phyloP scores from a whole-genome alignment of 2,888 invertebrate species.

The Aromia moschata region DNA sequence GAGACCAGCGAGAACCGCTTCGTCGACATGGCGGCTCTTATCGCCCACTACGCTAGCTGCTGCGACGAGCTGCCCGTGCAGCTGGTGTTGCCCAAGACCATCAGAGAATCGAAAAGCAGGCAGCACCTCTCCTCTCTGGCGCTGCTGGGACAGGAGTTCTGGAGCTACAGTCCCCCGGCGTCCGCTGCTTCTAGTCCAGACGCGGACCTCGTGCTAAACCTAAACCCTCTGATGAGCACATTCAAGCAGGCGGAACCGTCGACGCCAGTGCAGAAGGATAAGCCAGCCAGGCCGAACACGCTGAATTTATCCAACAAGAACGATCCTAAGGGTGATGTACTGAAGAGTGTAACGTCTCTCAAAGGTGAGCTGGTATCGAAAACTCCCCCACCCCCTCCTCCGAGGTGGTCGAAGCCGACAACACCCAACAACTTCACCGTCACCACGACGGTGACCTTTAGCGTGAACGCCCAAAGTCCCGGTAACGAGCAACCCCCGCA shows the following conservation, averaged over 20 bases:
- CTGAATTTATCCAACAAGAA: slow-evolving; percentile 74
- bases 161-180: slow-evolving; percentile 67
- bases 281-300: slow-evolving; percentile 84
- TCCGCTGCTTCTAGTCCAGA: slow-evolving; percentile 65
- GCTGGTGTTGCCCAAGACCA: slow-evolving; percentile 83
- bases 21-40: slow-evolving; percentile 89
- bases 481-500: slow-evolving; percentile 35
- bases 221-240: slow-evolving; percentile 79
- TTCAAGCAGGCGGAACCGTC: slow-evolving; percentile 73
- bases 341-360: slow-evolving; percentile 46
- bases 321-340: slow-evolving; percentile 49
- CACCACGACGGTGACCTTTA: slow-evolving; percentile 87
- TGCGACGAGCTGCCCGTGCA: slow-evolving; percentile 95
- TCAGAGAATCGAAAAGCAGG: slow-evolving; percentile 87
- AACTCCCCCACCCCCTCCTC: slow-evolving; percentile 85
- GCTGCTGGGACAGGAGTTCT: slow-evolving; percentile 87
- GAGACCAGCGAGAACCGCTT: slow-evolving; percentile 95
- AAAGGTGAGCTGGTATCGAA: slow-evolving; percentile 55
- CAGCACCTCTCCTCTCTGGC: slow-evolving; percentile 92
- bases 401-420: slow-evolving; percentile 84
- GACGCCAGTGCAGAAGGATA: slow-evolving; percentile 62
- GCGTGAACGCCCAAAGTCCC: slow-evolving; percentile 71
- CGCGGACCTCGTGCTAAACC: slow-evolving; percentile 76
- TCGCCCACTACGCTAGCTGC: slow-evolving; percentile 93
- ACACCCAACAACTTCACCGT: slow-evolving; percentile 79